Evolutionary conservation across 2,888 invertebrate species (phyloP).

Genomic region (Hydrotaea diabolus): DNA sequence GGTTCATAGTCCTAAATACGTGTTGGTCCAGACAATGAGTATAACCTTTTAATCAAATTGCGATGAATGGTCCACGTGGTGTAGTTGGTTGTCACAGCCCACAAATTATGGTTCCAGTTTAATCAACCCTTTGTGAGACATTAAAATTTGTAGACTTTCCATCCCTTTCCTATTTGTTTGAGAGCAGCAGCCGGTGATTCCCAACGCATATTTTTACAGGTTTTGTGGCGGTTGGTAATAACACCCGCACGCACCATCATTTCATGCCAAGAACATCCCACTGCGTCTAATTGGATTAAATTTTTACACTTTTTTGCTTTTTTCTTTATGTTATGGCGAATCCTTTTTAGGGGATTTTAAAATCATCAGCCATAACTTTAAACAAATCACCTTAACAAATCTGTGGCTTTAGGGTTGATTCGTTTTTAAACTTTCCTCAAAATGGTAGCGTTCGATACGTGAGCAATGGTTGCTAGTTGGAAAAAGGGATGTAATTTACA

Average conservation of each 20-base stretch:
- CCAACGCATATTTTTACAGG: slow-evolving; percentile 2
- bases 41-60: slow-evolving; percentile 64
- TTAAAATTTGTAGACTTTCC: slow-evolving; percentile 28
- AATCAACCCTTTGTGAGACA: slow-evolving; percentile 42
- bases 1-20: slow-evolving; percentile 29
- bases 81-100: not conserved
- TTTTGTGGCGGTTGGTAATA: slow-evolving; percentile 8
- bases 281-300: slow-evolving; percentile 48
- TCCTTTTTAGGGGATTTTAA: slow-evolving; percentile 2
- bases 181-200: no score
- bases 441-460: slow-evolving; percentile 40
- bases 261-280: slow-evolving; percentile 8
- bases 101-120: slow-evolving; percentile 16
- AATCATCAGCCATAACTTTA: slow-evolving; percentile 27
- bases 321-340: not conserved
- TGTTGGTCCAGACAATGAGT: not conserved
- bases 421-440: not conserved
- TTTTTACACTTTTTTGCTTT: slow-evolving; percentile 12
- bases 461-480: not conserved
- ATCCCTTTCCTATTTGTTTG: slow-evolving; percentile 19
- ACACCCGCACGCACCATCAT: slow-evolving; percentile 39
- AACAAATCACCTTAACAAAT: slow-evolving; percentile 50
- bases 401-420: not conserved
- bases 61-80: not conserved
- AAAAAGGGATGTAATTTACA: slow-evolving; percentile 38